phyloP scores from a whole-genome alignment of 2,797 vertebrate species.

The Diplodus puntazzo region DNA sequence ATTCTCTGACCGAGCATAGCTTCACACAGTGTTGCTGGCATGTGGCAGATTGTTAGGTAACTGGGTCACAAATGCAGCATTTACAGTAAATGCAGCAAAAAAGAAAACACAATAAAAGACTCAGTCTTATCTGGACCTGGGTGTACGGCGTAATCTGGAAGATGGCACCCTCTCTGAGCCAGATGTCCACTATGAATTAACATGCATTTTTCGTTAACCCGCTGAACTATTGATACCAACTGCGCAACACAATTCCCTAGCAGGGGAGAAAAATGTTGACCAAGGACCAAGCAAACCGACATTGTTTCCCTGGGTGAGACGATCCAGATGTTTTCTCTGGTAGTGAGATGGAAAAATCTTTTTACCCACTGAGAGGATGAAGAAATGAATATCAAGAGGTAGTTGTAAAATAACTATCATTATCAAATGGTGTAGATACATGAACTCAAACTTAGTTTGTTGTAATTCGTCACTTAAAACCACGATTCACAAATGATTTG shows the following conservation, averaged over 20 bases:
- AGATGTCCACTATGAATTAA: neutral
- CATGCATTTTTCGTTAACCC: neutral
- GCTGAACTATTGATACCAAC: neutral
- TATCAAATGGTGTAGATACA: too few species aligned
- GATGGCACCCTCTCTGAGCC: neutral
- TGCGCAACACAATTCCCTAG: neutral
- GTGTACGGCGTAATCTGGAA: neutral
- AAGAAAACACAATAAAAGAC: too few species aligned
- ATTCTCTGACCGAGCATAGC: neutral
- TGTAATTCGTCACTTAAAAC: too few species aligned
- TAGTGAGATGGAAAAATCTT: neutral
- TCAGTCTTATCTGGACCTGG: neutral
- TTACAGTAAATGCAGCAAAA: neutral
- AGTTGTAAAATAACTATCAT: too few species aligned
- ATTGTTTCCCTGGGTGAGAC: neutral
- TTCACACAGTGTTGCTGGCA: neutral
- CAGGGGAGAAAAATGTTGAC: too few species aligned
- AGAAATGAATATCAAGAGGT: neutral
- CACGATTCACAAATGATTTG: too few species aligned
- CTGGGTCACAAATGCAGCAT: neutral
- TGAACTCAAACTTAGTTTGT: too few species aligned
- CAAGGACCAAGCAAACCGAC: neutral
- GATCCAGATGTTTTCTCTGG: conserved; percentile 17
- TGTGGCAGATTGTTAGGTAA: neutral
- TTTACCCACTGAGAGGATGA: neutral